Evolutionary conservation across 1,140 invertebrate species (phyloP).

Genomic region (Drosophila mauritiana): DNA sequence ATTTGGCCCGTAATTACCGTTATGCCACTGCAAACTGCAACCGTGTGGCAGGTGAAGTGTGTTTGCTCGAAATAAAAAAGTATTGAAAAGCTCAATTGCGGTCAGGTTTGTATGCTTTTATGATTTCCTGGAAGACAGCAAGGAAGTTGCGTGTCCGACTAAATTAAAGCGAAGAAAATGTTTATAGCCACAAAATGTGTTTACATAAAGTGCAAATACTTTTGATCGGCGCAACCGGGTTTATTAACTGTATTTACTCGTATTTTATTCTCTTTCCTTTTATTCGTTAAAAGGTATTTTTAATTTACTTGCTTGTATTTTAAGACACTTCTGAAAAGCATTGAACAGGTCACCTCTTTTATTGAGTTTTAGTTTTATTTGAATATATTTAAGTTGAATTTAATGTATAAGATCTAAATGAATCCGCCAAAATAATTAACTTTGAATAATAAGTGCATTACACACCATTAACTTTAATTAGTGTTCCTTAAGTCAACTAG

Average conservation of each 20-base stretch:
- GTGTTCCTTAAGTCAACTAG: background rate
- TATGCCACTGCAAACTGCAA: slow-evolving; percentile 55
- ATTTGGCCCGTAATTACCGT: slow-evolving; percentile 75
- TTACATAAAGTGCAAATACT: slow-evolving; percentile 1
- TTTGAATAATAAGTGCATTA: too few species aligned
- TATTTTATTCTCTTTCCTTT: too few species aligned
- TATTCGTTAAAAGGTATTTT: background rate
- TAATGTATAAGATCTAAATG: too few species aligned
- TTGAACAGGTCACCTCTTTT: too few species aligned
- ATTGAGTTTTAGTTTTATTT: too few species aligned
- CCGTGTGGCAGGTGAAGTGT: slow-evolving; percentile 37
- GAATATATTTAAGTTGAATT: too few species aligned
- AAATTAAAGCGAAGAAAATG: slow-evolving; percentile 15
- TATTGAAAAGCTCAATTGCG: slow-evolving; percentile 1
- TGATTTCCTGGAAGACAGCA: slow-evolving; percentile 15
- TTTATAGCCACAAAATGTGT: slow-evolving; percentile 8
- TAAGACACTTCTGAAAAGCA: background rate
- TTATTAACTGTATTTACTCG: background rate
- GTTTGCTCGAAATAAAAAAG: slow-evolving; percentile 45
- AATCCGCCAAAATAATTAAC: too few species aligned
- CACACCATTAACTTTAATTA: background rate
- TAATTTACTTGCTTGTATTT: background rate
- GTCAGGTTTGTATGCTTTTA: slow-evolving; percentile 12
- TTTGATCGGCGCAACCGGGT: background rate
- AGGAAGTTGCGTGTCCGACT: slow-evolving; percentile 15